Base-by-base conservation (phyloP, 2,113 vertebrate species). In the Pelobates fuscus region DNA sequence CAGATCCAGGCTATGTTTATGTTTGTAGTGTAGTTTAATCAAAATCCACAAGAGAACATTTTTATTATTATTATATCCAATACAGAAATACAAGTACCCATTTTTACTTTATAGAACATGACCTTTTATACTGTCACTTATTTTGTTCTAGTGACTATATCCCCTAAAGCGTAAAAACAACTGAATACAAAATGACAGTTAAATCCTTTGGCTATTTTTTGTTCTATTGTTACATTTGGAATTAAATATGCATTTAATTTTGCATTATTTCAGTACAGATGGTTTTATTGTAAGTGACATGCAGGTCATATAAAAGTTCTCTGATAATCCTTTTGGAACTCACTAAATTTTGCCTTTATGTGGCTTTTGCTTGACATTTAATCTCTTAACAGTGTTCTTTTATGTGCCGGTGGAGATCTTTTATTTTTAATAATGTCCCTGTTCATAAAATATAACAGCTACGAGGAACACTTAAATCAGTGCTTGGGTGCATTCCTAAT, bases 401-500 rank as follows among this genome's bases (percentile, higher is more conserved):
- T 82, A 85, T 87, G 80, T 89, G 81, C 73, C 60, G 70, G 82
- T 86, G 82, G 80, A 86, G 74, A 77, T 82, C 29, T 87, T 89
- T 86, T 84, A 86, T 85, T 86, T 87, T 90, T 89, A 83, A 87
- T 88, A 86, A 85, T 79, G 70, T 79, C 58, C 26, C 11, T 41
- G 8, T 78, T 84, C 79, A 85, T 89, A 86, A 89, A 83, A 85
- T 81, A 83, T 77, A 79, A 75, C 82, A 80, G 78, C 82, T 71
- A 80, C 81, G 83, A 86, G 72, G 66, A 10, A n/a, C 72, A 30
- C 57, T 82, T 80, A 80, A 66, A 84, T 54, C 72, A 84, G 71
- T 77, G 84, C 81, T 80, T 46, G 41, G 61, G 84, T 79, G 77
- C 71, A 79, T 84, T 76, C 74, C 77, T 80, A 81, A 78, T 81